These are phyloP conservation scores for Polyommatus iphigenia DNA, from an alignment of 2,888 invertebrate species.

Conservation along the genomic window DNA sequence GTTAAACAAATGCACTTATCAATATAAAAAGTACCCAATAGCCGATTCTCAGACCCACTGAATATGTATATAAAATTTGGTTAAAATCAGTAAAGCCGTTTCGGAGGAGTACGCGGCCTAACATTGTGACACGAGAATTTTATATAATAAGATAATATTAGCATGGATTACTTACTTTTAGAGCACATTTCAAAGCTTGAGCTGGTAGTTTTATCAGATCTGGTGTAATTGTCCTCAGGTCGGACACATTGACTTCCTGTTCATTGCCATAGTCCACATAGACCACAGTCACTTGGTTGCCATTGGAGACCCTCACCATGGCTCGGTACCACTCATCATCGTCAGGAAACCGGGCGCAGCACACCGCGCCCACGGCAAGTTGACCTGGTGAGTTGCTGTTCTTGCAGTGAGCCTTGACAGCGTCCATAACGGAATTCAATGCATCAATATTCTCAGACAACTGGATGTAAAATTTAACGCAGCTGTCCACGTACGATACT, in stretches of 20 bases:
- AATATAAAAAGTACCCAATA: too few species aligned
- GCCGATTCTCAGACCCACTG: too few species aligned
- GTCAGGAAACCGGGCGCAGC: conserved; percentile 88
- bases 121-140: too few species aligned
- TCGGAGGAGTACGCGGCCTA: too few species aligned
- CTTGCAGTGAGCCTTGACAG: conserved; percentile 82
- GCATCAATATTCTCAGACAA: conserved; percentile 80
- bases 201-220: conserved; percentile 83
- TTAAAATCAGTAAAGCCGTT: too few species aligned
- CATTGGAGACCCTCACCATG: conserved; percentile 82
- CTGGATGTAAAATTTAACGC: conserved; percentile 87
- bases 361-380: conserved; percentile 82
- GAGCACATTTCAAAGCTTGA: conserved; percentile 88
- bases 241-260: conserved; percentile 83
- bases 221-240: conserved; percentile 83
- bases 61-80: too few species aligned
- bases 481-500: conserved; percentile 85
- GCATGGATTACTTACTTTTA: conserved; percentile 71
- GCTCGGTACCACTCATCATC: conserved; percentile 96
- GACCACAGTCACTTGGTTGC: conserved; percentile 83
- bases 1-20: too few species aligned
- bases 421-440: conserved; percentile 84
- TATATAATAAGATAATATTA: too few species aligned
- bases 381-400: conserved; percentile 68
- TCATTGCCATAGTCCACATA: conserved; percentile 98